phyloP scores from a whole-genome alignment of 2,888 invertebrate genomes.

The Limnephilus rhombicus region DNA sequence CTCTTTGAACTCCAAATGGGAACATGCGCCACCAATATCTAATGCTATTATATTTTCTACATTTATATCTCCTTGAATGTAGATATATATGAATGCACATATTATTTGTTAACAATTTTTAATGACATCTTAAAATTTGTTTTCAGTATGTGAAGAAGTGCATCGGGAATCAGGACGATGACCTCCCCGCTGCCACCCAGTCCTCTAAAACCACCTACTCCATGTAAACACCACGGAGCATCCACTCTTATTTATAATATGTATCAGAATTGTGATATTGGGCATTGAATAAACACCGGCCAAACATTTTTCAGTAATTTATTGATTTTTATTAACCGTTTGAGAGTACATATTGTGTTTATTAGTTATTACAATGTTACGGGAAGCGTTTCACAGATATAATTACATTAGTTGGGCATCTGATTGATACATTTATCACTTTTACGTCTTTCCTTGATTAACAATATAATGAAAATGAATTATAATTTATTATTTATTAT shows the following conservation, averaged over 20 bases:
- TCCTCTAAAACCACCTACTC: conserved; percentile 75
- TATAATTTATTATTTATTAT: conserved; percentile 51
- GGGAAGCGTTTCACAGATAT: conserved; percentile 60
- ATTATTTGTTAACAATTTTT: neutral
- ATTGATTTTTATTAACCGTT: conserved; percentile 52
- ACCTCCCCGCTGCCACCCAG: conserved; percentile 75
- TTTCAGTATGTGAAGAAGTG: conserved; percentile 81
- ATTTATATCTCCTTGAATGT: no score
- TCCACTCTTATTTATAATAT: conserved; percentile 35
- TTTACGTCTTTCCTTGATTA: conserved; percentile 65
- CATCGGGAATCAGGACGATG: conserved; percentile 80
- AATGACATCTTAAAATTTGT: neutral
- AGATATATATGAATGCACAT: no score
- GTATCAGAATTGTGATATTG: conserved; percentile 53
- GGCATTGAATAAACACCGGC: conserved; percentile 55
- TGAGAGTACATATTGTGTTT: conserved; percentile 51
- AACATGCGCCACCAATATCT: no score
- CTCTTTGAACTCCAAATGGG: no score
- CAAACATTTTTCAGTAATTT: conserved; percentile 54
- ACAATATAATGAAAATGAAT: conserved; percentile 58
- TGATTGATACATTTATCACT: conserved; percentile 65
- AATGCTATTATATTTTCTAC: neutral
- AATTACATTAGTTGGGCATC: conserved; percentile 54
- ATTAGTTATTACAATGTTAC: conserved; percentile 45
- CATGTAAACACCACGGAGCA: conserved; percentile 54